phyloP scores from a whole-genome alignment of 2,888 invertebrate genomes.

The Salticus scenicus region DNA sequence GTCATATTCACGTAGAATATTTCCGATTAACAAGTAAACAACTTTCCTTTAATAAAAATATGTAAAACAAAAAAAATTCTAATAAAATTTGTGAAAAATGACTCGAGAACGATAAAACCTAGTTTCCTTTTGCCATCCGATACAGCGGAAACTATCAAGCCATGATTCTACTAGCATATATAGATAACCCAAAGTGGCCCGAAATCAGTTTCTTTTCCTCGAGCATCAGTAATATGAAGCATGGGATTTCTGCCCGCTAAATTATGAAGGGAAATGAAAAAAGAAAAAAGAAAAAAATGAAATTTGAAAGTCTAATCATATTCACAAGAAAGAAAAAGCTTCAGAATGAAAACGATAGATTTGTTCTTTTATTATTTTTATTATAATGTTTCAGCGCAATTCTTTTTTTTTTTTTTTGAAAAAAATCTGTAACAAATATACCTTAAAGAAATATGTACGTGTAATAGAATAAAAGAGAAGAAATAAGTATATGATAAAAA shows the following conservation, averaged over 20 bases:
- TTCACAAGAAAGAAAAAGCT: too few species aligned
- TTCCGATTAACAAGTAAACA: neutral
- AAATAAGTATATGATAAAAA: neutral
- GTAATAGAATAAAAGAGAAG: neutral
- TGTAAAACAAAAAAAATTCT: neutral
- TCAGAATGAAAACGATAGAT: too few species aligned
- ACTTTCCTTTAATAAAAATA: neutral
- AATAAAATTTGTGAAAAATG: neutral
- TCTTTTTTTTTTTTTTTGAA: too few species aligned
- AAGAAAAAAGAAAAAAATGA: neutral
- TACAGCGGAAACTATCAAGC: neutral
- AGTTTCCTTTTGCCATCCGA: neutral
- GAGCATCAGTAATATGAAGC: conserved; percentile 7
- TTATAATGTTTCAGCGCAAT: too few species aligned
- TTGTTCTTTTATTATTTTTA: too few species aligned
- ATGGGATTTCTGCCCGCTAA: conserved; percentile 26
- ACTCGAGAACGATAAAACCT: neutral
- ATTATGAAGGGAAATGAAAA: conserved; percentile 4
- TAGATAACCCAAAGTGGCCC: neutral
- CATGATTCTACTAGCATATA: neutral
- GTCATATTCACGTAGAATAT: too few species aligned
- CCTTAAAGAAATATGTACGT: neutral
- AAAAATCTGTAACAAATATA: neutral
- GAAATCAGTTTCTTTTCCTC: conserved; percentile 21
- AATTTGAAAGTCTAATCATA: neutral